These are phyloP conservation scores for Lasioglossum oenotherae DNA, from an alignment of 2,888 invertebrate genomes.

Conservation along the genomic window DNA sequence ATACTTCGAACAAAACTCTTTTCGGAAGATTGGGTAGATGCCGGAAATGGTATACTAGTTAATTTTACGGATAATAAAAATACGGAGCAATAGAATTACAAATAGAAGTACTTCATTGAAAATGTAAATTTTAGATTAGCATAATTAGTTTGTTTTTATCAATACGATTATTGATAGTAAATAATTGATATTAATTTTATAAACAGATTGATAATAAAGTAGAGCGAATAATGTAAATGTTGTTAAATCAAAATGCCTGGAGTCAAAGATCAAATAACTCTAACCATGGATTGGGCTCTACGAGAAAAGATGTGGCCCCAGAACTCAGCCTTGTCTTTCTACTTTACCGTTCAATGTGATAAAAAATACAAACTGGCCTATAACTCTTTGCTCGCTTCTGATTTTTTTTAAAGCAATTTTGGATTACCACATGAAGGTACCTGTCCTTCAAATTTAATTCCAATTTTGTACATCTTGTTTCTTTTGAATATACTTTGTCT, in stretches of 20 bases:
- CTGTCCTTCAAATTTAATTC: no score
- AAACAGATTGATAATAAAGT: not conserved
- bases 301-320: no score
- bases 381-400: no score
- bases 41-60: constrained; percentile 80
- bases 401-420: no score
- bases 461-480: no score
- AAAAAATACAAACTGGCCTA: not conserved
- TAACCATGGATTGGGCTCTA: no score
- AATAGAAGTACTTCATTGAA: not conserved
- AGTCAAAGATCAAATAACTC: not conserved
- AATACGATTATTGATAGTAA: not conserved
- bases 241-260: not conserved
- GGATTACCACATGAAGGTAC: no score
- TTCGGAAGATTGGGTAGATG: constrained; percentile 81
- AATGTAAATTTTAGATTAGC: constrained; percentile 1
- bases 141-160: not conserved
- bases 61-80: constrained; percentile 78
- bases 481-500: no score
- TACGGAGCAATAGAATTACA: constrained; percentile 47
- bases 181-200: not conserved
- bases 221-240: constrained; percentile 1
- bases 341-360: no score
- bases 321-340: no score
- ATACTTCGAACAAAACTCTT: constrained; percentile 78